These are phyloP conservation scores for Aramus guarauna DNA, from an alignment of 2,113 vertebrate genomes.

Conservation along the genomic window DNA sequence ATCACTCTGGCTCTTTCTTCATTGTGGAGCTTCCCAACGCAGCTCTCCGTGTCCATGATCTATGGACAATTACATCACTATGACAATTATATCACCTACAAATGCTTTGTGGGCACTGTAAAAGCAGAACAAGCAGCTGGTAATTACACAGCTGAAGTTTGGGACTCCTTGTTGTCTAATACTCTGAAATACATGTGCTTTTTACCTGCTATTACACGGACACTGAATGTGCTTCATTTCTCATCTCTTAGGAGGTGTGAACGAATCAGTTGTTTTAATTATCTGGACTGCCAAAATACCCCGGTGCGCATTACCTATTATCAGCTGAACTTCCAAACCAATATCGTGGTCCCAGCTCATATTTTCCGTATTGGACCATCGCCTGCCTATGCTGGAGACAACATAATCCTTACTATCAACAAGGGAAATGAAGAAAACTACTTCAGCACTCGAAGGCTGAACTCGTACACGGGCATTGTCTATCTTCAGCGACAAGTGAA, in stretches of 20 bases:
- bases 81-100: not conserved
- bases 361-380: conserved; percentile 93
- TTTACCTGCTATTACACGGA: not conserved
- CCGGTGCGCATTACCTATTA: conserved; percentile 88
- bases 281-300: conserved; percentile 83
- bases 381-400: conserved; percentile 86
- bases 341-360: conserved; percentile 85
- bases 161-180: not conserved
- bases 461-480: conserved; percentile 86
- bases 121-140: not conserved
- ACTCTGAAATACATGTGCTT: not conserved
- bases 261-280: conserved; percentile 80
- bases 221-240: not conserved
- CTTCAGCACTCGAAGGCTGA: conserved; percentile 87
- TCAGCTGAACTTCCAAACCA: conserved; percentile 90
- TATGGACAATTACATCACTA: too few species aligned
- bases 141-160: not conserved
- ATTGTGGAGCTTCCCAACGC: not conserved
- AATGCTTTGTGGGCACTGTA: not conserved
- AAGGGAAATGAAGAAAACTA: conserved; percentile 87
- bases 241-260: conserved; percentile 84
- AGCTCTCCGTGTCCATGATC: not conserved
- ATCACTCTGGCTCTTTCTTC: not conserved
- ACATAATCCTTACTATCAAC: conserved; percentile 82
- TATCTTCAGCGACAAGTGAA: conserved; percentile 83